A percentile compares a stretch with the other conserved stretches of the same genome.
These are phyloP conservation scores for Zootoca vivipara DNA, from an alignment of 2,113 vertebrate species.

Conservation along the genomic window DNA sequence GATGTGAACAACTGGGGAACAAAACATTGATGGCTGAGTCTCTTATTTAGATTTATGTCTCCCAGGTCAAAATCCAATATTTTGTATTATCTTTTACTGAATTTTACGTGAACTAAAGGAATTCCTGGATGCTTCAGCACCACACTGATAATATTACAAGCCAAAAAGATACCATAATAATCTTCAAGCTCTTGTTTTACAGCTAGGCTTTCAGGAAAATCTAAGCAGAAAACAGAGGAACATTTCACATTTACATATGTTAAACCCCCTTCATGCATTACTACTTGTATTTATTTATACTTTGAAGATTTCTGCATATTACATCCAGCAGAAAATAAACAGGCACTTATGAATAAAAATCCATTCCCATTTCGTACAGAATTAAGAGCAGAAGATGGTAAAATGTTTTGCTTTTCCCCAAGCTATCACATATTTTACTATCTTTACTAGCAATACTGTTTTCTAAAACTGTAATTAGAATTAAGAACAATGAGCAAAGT, in stretches of 20 bases:
- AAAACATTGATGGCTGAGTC: background rate
- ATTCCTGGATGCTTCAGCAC: background rate
- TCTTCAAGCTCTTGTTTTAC: background rate
- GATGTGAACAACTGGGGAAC: background rate
- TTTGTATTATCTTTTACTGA: background rate
- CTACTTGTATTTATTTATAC: background rate
- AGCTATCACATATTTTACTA: slow-evolving; percentile 13
- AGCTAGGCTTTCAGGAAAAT: background rate
- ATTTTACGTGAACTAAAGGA: background rate
- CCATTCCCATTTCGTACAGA: background rate
- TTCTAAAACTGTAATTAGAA: slow-evolving; percentile 30
- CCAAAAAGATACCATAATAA: background rate
- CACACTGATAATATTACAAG: background rate
- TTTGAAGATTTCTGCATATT: background rate
- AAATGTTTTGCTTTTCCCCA: slow-evolving; percentile 21
- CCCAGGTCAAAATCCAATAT: background rate
- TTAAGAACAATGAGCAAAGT: slow-evolving; percentile 38
- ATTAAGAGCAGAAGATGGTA: background rate
- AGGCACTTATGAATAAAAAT: fast-evolving
- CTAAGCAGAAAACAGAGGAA: too few relatives aligned
- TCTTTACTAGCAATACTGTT: slow-evolving; percentile 11
- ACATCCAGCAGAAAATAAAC: slow-evolving; percentile 19
- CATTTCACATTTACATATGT: background rate
- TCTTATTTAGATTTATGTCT: background rate
- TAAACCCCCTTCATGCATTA: background rate